These are phyloP conservation scores for Drosophila pseudotakahashii DNA, from an alignment of 2,888 invertebrate genomes.

Conservation along the genomic window DNA sequence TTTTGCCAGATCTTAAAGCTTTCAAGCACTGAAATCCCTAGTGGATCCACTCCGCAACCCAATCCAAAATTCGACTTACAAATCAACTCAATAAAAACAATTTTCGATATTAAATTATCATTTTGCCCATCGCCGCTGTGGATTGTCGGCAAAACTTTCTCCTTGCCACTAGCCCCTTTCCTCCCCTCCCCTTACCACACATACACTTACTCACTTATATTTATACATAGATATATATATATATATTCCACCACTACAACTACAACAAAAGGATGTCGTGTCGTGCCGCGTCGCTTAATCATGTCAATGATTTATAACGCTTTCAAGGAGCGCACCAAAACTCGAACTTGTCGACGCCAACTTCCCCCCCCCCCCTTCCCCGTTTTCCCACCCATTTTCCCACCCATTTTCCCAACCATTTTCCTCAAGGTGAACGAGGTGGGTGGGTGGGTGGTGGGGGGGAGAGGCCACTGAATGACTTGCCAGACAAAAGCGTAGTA, in stretches of 20 bases:
- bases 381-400: not conserved
- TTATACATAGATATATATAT: not conserved
- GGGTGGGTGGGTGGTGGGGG: not conserved
- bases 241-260: constrained; percentile 24
- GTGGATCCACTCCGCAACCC: not conserved
- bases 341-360: constrained; percentile 76
- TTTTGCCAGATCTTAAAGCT: not conserved
- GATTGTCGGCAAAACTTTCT: constrained; percentile 24
- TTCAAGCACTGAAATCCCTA: no score
- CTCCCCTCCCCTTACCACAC: not conserved
- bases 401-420: constrained; percentile 1
- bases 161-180: constrained; percentile 7
- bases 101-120: constrained; percentile 80
- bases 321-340: constrained; percentile 77
- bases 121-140: constrained; percentile 40
- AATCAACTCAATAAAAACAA: constrained; percentile 71
- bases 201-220: constrained; percentile 2
- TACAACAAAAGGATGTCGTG: constrained; percentile 76
- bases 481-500: constrained; percentile 64
- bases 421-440: constrained; percentile 43
- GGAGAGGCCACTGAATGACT: constrained; percentile 53
- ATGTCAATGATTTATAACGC: constrained; percentile 82
- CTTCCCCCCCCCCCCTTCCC: constrained; percentile 5
- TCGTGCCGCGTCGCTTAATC: constrained; percentile 79
- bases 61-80: constrained; percentile 22